These are phyloP conservation scores for Pan troglodytes DNA, from an alignment of 2,113 vertebrate species.

Conservation along the genomic window DNA sequence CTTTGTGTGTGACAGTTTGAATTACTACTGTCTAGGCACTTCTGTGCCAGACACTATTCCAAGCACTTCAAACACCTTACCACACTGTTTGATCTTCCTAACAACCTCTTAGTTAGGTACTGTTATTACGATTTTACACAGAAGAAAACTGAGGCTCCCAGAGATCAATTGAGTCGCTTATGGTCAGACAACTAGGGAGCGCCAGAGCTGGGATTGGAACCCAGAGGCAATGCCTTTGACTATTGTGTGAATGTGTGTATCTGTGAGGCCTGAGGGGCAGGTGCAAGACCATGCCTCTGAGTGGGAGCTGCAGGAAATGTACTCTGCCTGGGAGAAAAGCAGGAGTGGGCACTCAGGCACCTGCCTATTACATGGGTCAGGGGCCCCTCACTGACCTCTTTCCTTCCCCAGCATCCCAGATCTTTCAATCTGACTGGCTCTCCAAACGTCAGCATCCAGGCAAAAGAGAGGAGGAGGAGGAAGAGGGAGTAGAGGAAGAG, in stretches of 20 bases:
- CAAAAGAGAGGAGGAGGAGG: constrained; percentile 78
- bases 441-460: constrained; percentile 93
- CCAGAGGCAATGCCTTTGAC: not conserved
- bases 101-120: not conserved
- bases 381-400: constrained; percentile 44
- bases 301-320: not conserved
- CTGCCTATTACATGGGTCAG: not conserved
- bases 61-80: not conserved
- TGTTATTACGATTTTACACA: not conserved
- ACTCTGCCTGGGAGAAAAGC: not conserved
- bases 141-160: not conserved
- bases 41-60: not conserved
- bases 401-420: constrained; percentile 82
- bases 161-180: not conserved
- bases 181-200: not conserved
- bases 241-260: not conserved
- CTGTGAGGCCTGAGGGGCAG: not conserved
- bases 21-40: not conserved
- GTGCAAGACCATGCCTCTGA: not conserved
- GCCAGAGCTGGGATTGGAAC: not conserved
- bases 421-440: constrained; percentile 83
- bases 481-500: constrained; percentile 71
- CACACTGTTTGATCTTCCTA: not conserved
- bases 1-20: not conserved
- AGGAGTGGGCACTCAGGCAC: not conserved